phyloP scores from a whole-genome alignment of 2,113 vertebrate species.

The Elephas maximus region DNA sequence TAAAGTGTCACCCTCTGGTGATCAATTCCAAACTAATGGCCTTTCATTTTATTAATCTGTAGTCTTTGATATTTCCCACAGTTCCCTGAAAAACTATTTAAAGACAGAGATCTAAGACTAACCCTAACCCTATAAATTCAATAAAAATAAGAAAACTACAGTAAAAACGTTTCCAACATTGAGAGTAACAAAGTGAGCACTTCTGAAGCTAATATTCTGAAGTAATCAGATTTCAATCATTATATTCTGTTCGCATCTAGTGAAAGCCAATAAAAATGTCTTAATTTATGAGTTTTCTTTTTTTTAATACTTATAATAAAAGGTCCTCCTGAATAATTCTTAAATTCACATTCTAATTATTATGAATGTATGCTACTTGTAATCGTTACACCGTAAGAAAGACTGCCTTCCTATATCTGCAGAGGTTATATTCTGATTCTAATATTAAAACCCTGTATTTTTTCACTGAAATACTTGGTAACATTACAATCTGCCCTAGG shows the following conservation, averaged over 20 bases:
- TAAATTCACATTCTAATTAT: background rate
- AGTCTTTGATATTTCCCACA: background rate
- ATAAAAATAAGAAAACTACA: background rate
- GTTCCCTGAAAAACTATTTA: background rate
- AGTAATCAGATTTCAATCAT: background rate
- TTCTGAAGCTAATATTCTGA: background rate
- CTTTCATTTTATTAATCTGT: background rate
- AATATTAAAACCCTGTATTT: background rate
- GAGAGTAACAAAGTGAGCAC: background rate
- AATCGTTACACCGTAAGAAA: background rate
- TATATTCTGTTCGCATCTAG: background rate
- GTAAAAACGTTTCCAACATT: background rate
- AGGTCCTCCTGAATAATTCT: background rate
- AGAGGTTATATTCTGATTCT: background rate
- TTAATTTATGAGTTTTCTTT: background rate
- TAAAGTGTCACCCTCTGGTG: background rate
- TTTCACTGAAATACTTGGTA: background rate
- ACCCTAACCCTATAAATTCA: background rate
- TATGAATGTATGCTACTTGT: background rate
- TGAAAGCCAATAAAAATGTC: slow-evolving; percentile 18
- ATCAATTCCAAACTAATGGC: background rate
- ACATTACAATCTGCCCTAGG: background rate
- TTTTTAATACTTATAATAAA: background rate
- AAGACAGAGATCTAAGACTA: background rate
- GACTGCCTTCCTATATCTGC: background rate